phyloP scores from a whole-genome alignment of 1,140 invertebrate species.

The Mactra quadrangularis region DNA sequence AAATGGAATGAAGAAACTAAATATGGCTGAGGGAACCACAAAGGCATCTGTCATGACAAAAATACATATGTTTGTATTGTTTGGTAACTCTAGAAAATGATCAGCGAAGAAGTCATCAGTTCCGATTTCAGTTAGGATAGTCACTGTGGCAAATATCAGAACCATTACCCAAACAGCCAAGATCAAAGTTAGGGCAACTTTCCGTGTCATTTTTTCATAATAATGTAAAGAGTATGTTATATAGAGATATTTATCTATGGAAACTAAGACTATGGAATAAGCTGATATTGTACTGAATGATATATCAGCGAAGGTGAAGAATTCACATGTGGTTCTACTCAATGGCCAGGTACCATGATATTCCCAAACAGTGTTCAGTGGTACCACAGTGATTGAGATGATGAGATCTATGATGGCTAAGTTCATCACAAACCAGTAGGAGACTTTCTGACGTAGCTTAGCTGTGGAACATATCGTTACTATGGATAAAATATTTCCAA shows the following conservation, averaged over 20 bases:
- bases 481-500: slow-evolving; percentile 67
- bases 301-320: slow-evolving; percentile 65
- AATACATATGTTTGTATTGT: slow-evolving; percentile 47
- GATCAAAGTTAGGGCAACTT: slow-evolving; percentile 46
- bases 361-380: slow-evolving; percentile 69
- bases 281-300: slow-evolving; percentile 66
- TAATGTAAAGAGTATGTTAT: slow-evolving; percentile 69
- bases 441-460: slow-evolving; percentile 58
- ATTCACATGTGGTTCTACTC: slow-evolving; percentile 54
- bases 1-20: slow-evolving; percentile 66
- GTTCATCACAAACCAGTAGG: slow-evolving; percentile 71
- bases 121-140: slow-evolving; percentile 45
- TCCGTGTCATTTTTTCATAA: slow-evolving; percentile 57
- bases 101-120: slow-evolving; percentile 46
- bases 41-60: slow-evolving; percentile 64
- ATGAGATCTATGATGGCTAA: slow-evolving; percentile 67
- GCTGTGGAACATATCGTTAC: slow-evolving; percentile 60
- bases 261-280: slow-evolving; percentile 67
- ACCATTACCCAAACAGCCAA: slow-evolving; percentile 59
- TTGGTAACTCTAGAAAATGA: slow-evolving; percentile 49
- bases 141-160: slow-evolving; percentile 60
- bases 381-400: slow-evolving; percentile 65
- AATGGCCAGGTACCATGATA: slow-evolving; percentile 69
- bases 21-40: slow-evolving; percentile 54
- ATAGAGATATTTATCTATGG: slow-evolving; percentile 69